Base-by-base conservation (phyloP, 2,797 vertebrate species). In the Enteromius fasciolatus region DNA sequence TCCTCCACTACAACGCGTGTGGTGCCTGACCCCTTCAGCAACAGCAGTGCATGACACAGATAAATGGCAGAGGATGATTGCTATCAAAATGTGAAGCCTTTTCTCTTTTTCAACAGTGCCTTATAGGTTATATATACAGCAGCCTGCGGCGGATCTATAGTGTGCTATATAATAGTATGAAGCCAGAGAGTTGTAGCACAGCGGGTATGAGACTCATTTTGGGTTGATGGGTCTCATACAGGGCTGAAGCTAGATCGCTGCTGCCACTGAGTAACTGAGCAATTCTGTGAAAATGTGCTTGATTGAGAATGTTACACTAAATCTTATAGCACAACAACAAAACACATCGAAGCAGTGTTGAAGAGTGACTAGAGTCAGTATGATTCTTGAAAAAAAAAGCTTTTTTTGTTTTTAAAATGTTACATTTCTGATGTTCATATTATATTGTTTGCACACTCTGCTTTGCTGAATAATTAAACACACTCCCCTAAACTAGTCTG, bases 41-140 rank as follows among this genome's bases (percentile, higher is more conserved):
- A 8, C 46, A 64, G 20, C 7, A 31, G 39, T 36, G 33, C 20
- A 68, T 57, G 67, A 33, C 36, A 80, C 20, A 80, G 72, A 68
- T 63, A 80, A 81, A 85, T 41, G 68, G 44, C 77, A 79, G 44
- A 57, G 5, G 25, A 50, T 28, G 50, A 76, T 52, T 61, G 73
- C 67, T 76, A 23, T 44, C 23, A 41, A 87, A 82, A 80, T 82
- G 73, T 59, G 18, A 48, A 61, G n/a, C 36, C 68, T 72, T 83
- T 83, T 31, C 59, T 63, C 59, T 63, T 63, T 15, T 28, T 63
- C 28, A 63, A 14, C 28, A 31, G 59, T 31, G 59, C 14, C 52
- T 78, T 76, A 67, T 67, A 36, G 14, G 44, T 44, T 25, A 79
- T 85, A 79, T 85, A 78, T 25, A 61, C 25, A 61, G 59, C 31